Evolutionary conservation across 2,113 vertebrate species (phyloP).

Genomic region (Actinemys pallida): DNA sequence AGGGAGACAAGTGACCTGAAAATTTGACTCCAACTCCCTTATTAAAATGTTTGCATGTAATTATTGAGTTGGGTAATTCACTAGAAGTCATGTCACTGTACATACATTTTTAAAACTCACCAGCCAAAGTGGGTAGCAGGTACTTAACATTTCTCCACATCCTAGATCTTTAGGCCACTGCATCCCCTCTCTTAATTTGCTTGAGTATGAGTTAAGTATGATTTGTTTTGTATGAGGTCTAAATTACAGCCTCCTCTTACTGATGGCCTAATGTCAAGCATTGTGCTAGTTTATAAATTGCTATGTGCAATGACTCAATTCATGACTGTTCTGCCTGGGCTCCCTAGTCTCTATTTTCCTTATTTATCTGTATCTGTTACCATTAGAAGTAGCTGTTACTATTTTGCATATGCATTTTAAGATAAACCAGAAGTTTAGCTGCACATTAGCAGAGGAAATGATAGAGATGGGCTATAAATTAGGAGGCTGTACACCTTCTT

Average conservation of each 20-base stretch:
- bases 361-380: conserved; percentile 34
- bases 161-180: background rate
- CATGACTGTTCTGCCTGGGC: background rate
- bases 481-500: too few relatives aligned
- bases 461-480: conserved; percentile 18
- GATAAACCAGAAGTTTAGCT: conserved; percentile 49
- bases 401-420: conserved; percentile 31
- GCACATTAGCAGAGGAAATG: background rate
- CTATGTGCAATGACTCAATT: background rate
- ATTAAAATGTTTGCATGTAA: conserved; percentile 9
- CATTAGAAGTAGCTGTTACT: background rate
- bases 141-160: conserved; percentile 30
- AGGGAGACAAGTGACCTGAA: background rate
- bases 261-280: background rate
- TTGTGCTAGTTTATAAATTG: background rate
- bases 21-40: background rate
- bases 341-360: conserved; percentile 16
- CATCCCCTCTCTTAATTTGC: background rate
- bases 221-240: background rate
- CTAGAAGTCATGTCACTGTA: background rate
- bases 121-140: background rate
- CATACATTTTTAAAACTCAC: conserved; percentile 3
- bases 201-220: background rate
- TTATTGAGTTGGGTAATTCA: background rate
- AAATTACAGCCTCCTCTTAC: background rate